Percentiles rank a stretch among this genome's conserved stretches.
These are phyloP conservation scores for Cacatua alba DNA, from an alignment of 2,113 vertebrate species.

Conservation along the genomic window DNA sequence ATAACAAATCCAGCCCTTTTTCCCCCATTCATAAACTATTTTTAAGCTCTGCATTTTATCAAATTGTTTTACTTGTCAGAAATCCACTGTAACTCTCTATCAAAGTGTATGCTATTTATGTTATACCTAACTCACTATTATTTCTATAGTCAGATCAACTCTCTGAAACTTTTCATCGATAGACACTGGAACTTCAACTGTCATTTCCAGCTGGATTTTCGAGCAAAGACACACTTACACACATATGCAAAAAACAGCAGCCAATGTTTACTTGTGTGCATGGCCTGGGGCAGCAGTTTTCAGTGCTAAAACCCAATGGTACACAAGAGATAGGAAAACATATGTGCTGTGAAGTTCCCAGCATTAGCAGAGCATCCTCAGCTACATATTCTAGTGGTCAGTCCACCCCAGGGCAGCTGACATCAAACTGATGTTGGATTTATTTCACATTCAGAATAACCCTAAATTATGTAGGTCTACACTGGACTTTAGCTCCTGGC, in stretches of 20 bases:
- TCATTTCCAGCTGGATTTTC: background rate
- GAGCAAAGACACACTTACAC: background rate
- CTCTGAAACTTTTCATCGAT: background rate
- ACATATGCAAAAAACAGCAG: background rate
- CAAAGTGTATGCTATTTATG: rapidly evolving
- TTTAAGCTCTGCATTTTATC: background rate
- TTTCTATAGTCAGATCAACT: background rate
- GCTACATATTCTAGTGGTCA: background rate
- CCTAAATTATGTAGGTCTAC: background rate
- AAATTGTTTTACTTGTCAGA: background rate
- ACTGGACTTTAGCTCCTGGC: background rate
- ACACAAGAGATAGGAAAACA: background rate
- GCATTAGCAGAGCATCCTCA: background rate
- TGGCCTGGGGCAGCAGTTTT: background rate
- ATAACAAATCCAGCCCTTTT: background rate
- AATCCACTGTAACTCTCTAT: background rate
- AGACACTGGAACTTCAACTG: background rate
- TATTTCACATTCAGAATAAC: constrained; percentile 14
- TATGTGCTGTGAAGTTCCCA: background rate
- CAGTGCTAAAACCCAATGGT: background rate
- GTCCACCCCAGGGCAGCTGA: background rate
- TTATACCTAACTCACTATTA: background rate
- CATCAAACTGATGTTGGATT: background rate
- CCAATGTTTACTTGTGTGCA: background rate
- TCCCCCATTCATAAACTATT: background rate